These are phyloP conservation scores for Sisyra terminalis DNA, from an alignment of 2,888 invertebrate genomes.

Conservation along the genomic window DNA sequence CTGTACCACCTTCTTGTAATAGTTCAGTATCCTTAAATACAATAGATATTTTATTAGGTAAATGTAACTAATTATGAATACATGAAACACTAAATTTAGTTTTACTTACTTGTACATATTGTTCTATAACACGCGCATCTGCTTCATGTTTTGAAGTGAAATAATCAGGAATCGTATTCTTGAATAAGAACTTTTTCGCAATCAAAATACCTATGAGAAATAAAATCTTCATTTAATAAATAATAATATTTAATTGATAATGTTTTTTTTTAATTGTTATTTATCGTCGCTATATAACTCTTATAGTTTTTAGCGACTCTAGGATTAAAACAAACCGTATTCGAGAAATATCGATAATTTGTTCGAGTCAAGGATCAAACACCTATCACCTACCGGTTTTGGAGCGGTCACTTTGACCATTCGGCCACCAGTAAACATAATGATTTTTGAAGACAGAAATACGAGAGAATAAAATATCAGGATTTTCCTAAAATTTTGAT, in stretches of 20 bases:
- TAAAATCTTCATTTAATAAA: constrained; percentile 4
- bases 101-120: constrained; percentile 29
- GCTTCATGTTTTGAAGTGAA: constrained; percentile 38
- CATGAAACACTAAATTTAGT: not conserved
- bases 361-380: too few relatives aligned
- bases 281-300: too few relatives aligned
- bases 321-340: too few relatives aligned
- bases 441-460: too few relatives aligned
- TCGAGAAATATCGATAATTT: too few relatives aligned
- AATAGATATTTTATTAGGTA: not conserved
- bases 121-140: constrained; percentile 29
- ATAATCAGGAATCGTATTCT: constrained; percentile 29
- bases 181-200: constrained; percentile 40
- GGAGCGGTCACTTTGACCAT: not conserved
- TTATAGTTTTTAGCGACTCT: too few relatives aligned
- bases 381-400: not conserved
- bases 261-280: too few relatives aligned
- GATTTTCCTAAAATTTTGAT: too few relatives aligned
- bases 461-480: too few relatives aligned
- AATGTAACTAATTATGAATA: not conserved
- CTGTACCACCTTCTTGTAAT: constrained; percentile 60
- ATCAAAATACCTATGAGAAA: constrained; percentile 36
- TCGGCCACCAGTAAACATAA: too few relatives aligned
- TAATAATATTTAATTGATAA: too few relatives aligned
- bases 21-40: constrained; percentile 36